Evolutionary conservation across 2,113 vertebrate genomes (phyloP), one percentile per base, ranked within the genome.

Genomic region (Oncorhynchus nerka): DNA sequence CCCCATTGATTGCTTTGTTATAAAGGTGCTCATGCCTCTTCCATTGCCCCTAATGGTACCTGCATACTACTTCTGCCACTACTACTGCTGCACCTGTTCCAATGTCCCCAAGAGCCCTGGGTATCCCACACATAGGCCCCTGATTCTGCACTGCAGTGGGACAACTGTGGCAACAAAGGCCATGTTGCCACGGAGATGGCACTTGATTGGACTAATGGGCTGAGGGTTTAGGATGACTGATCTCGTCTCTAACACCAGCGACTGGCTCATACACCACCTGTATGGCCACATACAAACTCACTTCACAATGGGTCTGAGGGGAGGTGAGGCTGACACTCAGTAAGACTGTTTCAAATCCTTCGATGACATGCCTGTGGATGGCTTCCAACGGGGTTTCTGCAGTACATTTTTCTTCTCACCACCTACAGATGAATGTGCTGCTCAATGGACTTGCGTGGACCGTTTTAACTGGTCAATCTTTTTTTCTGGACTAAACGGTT

Each of bases 1-100:
- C 82, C 86, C 83, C 83, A 84, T 85, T 90, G 89, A 92, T 89
- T 89, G 86, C 86, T 90, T 86, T 90, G 90, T 91, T 87, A 84
- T 87, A 88, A 91, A 91, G 87, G 87, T 90, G 89, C 81, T 91
- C 86, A 88, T 92, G 87, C 88, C 84, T 90, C 86, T 89, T 90
- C 88, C 84, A 87, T 89, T 92, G 89, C 85, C 86, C 85, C 79
- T 90, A 86, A 86, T 84, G 90, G 87, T 88, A 87, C 90, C 90
- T 88, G 86, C 88, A 71, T 81, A 89, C 89, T 87, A 85, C 89
- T 79, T 73, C 86, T 89, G 78, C 86, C 81, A 88, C 86, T 84
- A 77, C 84, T 77, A 73, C 88, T 89, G 75, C 90, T 84, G 80
- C 91, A 87, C 66, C 89, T 88, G 84, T 89, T 85, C 87, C 86